Evolutionary conservation across 2,888 invertebrate genomes (phyloP).

Genomic region (Gastrophysa polygoni): DNA sequence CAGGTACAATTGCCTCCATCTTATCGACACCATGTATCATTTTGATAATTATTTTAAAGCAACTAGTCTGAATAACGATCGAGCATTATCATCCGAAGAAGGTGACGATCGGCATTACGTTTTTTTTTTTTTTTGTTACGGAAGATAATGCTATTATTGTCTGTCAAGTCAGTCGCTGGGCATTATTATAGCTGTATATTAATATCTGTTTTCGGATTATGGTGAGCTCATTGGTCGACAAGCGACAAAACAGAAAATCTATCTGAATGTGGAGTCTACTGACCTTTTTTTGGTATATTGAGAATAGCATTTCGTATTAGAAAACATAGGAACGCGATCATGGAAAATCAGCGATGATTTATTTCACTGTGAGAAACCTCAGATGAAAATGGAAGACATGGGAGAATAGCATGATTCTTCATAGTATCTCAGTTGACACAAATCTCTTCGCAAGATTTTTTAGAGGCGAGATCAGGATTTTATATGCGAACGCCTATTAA

Average conservation of each 20-base stretch:
- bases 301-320: no score
- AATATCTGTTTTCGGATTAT: not conserved
- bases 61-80: constrained; percentile 16
- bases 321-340: no score
- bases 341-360: no score
- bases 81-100: constrained; percentile 5
- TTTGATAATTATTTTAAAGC: constrained; percentile 23
- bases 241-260: not conserved
- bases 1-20: constrained; percentile 13
- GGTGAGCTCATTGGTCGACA: not conserved
- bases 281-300: no score
- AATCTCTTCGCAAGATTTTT: no score
- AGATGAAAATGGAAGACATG: no score
- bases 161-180: not conserved
- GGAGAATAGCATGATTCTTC: no score
- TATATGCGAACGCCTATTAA: no score
- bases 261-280: no score
- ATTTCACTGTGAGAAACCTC: no score
- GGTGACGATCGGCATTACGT: constrained; percentile 4
- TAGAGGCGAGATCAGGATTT: no score
- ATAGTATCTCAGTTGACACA: no score
- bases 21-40: constrained; percentile 25
- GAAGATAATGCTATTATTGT: constrained; percentile 16
- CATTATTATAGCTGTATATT: not conserved
- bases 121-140: constrained; percentile 7